These are phyloP conservation scores for Tapera naevia DNA, from an alignment of 2,797 vertebrate genomes.

Conservation along the genomic window DNA sequence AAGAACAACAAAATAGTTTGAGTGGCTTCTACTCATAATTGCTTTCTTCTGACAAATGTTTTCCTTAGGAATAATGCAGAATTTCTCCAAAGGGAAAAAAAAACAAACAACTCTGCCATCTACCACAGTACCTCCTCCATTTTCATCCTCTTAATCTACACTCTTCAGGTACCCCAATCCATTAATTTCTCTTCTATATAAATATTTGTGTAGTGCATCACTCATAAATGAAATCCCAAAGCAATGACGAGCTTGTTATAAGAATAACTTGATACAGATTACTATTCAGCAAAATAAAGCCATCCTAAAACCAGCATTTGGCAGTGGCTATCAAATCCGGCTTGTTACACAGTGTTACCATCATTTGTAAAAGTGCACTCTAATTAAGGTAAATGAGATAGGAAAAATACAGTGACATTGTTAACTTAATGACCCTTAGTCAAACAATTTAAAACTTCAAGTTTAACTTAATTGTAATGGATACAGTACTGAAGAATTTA, in stretches of 20 bases:
- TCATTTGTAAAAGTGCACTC: conserved; percentile 35
- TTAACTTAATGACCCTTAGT: conserved; percentile 57
- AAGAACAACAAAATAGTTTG: neutral
- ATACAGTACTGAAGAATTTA: conserved; percentile 20
- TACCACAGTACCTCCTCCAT: neutral
- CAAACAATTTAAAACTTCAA: conserved; percentile 60
- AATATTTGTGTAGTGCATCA: neutral
- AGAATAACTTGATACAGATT: neutral
- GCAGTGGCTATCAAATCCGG: conserved; percentile 41
- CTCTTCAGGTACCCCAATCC: neutral
- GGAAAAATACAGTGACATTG: conserved; percentile 63
- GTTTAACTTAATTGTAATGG: conserved; percentile 49
- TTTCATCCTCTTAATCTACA: neutral
- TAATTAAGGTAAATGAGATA: conserved; percentile 69
- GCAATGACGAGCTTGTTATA: conserved; percentile 15
- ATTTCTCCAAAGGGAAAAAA: neutral
- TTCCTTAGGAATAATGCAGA: neutral
- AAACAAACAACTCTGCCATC: neutral
- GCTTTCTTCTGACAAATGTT: neutral
- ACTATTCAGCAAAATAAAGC: conserved; percentile 48
- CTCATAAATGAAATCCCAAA: conserved; percentile 25
- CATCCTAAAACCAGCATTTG: conserved; percentile 25
- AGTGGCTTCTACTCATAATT: neutral
- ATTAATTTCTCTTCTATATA: neutral
- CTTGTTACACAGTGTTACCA: conserved; percentile 27